phyloP scores from a whole-genome alignment of 1,140 invertebrate genomes.

The Tribolium castaneum region DNA sequence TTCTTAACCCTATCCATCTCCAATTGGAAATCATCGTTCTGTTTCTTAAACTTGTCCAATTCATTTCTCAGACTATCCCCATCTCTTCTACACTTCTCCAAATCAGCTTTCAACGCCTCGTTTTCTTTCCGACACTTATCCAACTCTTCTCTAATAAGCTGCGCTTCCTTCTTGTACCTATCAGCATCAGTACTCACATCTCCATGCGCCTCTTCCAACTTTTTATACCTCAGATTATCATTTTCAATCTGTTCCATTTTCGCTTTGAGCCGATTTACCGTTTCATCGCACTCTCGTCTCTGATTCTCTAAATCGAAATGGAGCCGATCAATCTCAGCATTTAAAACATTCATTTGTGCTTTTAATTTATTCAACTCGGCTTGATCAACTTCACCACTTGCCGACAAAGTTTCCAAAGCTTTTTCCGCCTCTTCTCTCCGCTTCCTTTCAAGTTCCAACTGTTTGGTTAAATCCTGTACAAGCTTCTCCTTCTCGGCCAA shows the following conservation, averaged over 20 bases:
- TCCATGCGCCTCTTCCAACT: slow-evolving; percentile 36
- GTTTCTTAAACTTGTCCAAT: slow-evolving; percentile 33
- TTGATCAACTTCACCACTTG: slow-evolving; percentile 8
- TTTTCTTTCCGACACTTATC: not conserved
- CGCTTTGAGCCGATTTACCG: slow-evolving; percentile 5
- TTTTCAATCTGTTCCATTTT: slow-evolving; percentile 30
- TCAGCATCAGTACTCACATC: not conserved
- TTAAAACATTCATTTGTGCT: not conserved
- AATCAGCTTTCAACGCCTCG: not conserved
- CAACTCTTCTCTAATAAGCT: not conserved
- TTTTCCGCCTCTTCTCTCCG: not conserved
- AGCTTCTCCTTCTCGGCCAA: not conserved
- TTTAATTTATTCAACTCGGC: not conserved
- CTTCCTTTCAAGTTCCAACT: not conserved
- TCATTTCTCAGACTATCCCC: not conserved
- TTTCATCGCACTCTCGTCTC: not conserved
- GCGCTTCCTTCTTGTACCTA: not conserved
- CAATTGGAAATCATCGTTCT: not conserved
- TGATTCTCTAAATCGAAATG: slow-evolving; percentile 32
- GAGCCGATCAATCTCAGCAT: not conserved
- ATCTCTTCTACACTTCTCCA: slow-evolving; percentile 29
- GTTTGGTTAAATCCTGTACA: not conserved
- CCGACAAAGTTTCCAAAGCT: not conserved
- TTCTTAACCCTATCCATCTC: not conserved
- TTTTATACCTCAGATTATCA: slow-evolving; percentile 27